phyloP scores from a whole-genome alignment of 2,797 vertebrate species.

The Enteromius treurensis region DNA sequence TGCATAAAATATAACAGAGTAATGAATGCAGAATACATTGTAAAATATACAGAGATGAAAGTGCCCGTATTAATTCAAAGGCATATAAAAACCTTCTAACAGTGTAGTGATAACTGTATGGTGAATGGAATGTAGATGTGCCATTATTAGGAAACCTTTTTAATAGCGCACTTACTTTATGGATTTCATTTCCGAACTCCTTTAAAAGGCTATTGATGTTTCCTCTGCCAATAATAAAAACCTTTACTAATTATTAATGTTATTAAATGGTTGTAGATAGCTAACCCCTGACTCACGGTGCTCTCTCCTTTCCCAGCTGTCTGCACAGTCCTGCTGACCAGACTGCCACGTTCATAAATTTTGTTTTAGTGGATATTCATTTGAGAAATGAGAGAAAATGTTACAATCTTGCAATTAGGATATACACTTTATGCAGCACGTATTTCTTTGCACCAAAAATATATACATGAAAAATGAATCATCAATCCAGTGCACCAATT shows the following conservation, averaged over 20 bases:
- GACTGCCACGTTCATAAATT: constrained; percentile 12
- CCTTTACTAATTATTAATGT: constrained; percentile 87
- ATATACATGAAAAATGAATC: background rate
- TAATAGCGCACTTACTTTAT: constrained; percentile 83
- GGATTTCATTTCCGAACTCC: constrained; percentile 78
- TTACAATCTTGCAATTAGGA: constrained; percentile 16
- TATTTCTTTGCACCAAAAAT: background rate
- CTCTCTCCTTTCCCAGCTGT: constrained; percentile 65
- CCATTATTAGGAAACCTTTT: constrained; percentile 80
- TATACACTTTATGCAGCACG: background rate
- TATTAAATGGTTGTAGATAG: constrained; percentile 85
- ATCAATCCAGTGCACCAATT: background rate
- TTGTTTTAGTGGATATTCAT: constrained; percentile 38
- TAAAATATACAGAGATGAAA: constrained; percentile 12
- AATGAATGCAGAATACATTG: constrained; percentile 19
- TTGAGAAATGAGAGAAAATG: constrained; percentile 10
- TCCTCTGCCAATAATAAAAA: constrained; percentile 86
- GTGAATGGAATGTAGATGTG: constrained; percentile 30
- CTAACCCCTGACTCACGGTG: constrained; percentile 70
- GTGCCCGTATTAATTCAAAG: constrained; percentile 35
- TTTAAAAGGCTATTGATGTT: constrained; percentile 81
- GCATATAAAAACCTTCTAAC: constrained; percentile 36
- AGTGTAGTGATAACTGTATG: background rate
- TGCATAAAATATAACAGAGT: background rate
- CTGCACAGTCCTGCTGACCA: constrained; percentile 58